A percentile compares a stretch with the other conserved stretches of the same genome.
These are phyloP conservation scores for Exocentrus adspersus DNA, from an alignment of 2,888 invertebrate species.

Conservation along the genomic window DNA sequence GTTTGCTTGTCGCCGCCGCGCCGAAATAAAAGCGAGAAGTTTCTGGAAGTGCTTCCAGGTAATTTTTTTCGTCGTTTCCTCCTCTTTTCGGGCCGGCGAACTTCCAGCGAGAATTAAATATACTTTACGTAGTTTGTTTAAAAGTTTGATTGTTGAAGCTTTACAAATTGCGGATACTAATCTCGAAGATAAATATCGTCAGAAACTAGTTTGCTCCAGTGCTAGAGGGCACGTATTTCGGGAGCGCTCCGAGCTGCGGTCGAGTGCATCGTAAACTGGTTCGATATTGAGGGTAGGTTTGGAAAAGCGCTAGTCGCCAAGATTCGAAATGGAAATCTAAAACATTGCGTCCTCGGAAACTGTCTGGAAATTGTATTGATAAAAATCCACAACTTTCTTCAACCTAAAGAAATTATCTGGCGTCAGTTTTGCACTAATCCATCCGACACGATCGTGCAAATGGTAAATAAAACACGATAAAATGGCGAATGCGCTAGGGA, in stretches of 20 bases:
- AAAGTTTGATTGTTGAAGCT: conserved; percentile 33
- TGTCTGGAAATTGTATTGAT: no score
- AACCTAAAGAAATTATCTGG: no score
- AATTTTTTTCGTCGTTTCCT: no score
- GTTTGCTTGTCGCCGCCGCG: background rate
- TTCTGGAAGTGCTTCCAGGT: conserved; percentile 10
- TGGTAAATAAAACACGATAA: no score
- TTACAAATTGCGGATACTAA: conserved; percentile 40
- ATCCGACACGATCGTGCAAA: no score
- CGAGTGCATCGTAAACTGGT: conserved; percentile 9
- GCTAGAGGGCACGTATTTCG: conserved; percentile 1
- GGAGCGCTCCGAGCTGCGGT: background rate
- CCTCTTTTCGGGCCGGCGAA: no score
- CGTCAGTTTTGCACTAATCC: no score
- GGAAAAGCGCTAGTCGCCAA: no score
- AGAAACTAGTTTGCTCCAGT: conserved; percentile 41
- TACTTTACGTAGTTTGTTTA: conserved; percentile 30
- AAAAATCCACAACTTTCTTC: no score
- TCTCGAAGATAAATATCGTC: conserved; percentile 45
- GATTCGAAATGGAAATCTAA: no score
- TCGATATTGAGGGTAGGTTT: background rate
- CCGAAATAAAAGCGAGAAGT: conserved; percentile 7
- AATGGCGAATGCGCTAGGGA: no score
- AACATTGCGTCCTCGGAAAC: no score
- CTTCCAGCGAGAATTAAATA: conserved; percentile 21